Percentiles rank a stretch among this genome's conserved stretches.
Conservation (phyloP, 2,797 vertebrate genomes). For the Myotis vivesi region DNA sequence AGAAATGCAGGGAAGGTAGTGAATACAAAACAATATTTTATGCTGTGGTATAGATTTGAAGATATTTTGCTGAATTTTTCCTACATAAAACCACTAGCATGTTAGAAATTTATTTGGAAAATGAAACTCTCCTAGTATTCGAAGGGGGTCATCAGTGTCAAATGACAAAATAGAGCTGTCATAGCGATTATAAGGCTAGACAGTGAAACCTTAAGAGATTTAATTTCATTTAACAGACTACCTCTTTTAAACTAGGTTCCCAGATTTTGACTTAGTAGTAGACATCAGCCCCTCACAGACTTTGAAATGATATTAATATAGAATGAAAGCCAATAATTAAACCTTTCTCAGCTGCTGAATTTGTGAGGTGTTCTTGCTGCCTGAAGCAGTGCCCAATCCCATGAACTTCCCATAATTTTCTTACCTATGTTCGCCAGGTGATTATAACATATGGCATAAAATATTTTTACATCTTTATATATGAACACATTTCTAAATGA, state of each 20-base stretch:
- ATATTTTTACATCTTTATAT: constrained; percentile 1
- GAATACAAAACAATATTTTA: constrained; percentile 48
- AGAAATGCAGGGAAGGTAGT: constrained; percentile 40
- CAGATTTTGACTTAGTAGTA: constrained; percentile 66
- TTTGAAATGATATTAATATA: constrained; percentile 30
- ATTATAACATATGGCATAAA: not conserved
- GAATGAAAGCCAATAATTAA: not conserved
- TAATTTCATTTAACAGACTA: not conserved
- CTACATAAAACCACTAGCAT: constrained; percentile 75
- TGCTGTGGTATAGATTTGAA: constrained; percentile 54
- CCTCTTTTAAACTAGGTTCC: constrained; percentile 58
- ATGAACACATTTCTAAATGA: not conserved
- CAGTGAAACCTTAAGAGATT: constrained; percentile 52
- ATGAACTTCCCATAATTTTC: not conserved
- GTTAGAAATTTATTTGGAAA: constrained; percentile 74
- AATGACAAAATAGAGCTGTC: constrained; percentile 72
- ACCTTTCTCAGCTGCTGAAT: not conserved
- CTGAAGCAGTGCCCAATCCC: not conserved
- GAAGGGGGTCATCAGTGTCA: constrained; percentile 77
- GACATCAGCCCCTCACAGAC: constrained; percentile 26
- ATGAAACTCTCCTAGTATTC: constrained; percentile 67
- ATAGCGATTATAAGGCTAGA: constrained; percentile 54
- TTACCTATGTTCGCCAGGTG: not conserved
- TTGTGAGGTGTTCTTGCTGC: not conserved
- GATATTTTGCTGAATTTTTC: constrained; percentile 68